Evolutionary conservation across 2,888 invertebrate species (phyloP), one percentile per base, ranked within the genome.

Genomic region (Stomorhina lunata): DNA sequence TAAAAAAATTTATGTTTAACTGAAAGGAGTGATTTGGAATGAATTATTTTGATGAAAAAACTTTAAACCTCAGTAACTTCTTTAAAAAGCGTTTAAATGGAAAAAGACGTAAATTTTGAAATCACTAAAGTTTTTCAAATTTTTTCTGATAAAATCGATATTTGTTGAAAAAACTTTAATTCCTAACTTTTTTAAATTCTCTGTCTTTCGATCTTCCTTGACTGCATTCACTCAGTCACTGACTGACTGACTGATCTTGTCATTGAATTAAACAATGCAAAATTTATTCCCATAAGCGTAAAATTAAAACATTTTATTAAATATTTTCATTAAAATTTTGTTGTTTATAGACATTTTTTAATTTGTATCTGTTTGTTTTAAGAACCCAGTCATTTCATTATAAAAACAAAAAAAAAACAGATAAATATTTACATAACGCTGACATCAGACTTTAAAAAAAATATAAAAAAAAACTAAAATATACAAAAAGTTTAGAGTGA

Each of bases 391-490:
- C n/a, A 0, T 37, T 37, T 37, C 12, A 12, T 37, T 10, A 37
- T n/a, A 37, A 7, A 17, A 69, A 65, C 27, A 72, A 65, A 69
- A 65, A 79, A 15, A 40, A 15, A 34, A 48, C 3, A 20, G 48
- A 79, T 75, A 85, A 84, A 85, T 85, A 85, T 85, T 85, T 84
- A 76, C 65, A 81, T 72, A 84, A 72, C 71, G 83, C 84, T 85
- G 84, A 83, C 84, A 84, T 84, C 84, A 84, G 81, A 45, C 68
- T 69, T 78, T 71, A 71, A 71, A 75, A 66, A 76, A 61, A 25
- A 53, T 32, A 61, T 4, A 25, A 68, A n/a, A 40, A 29, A 37
- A 29, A 50, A 10, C 12, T 43, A 29, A 55, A 71, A 43, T 32
- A 27, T 37, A 12, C 3, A 34, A 53, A 55, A 43, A 17, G 17